Evolutionary conservation across 2,113 vertebrate species (phyloP).

Genomic region (Pedionomus torquatus): DNA sequence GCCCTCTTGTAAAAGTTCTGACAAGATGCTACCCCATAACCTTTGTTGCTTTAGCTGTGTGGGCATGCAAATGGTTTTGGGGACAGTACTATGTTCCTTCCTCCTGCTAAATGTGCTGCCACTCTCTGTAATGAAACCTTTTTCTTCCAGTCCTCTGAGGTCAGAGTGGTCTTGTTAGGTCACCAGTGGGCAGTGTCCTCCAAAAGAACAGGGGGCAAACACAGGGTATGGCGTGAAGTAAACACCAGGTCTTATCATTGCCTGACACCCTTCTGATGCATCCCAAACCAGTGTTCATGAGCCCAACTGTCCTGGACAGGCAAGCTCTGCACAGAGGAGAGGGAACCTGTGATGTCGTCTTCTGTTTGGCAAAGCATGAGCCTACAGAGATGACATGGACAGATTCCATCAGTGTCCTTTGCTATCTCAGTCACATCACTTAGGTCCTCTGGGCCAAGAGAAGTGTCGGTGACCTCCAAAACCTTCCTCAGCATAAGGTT

Average conservation of each 20-base stretch:
- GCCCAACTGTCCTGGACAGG: fast-evolving
- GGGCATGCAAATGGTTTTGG: not conserved
- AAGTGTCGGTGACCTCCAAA: not conserved
- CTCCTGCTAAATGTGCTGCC: not conserved
- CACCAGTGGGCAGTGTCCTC: not conserved
- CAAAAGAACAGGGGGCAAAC: not conserved
- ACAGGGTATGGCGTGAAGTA: not conserved
- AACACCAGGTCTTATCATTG: not conserved
- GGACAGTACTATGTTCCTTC: not conserved
- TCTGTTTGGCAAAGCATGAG: not conserved
- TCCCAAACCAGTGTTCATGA: not conserved
- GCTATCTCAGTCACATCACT: not conserved
- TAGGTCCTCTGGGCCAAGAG: not conserved
- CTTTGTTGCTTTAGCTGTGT: not conserved
- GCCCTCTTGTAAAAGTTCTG: not conserved
- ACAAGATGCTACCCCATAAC: not conserved
- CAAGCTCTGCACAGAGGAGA: fast-evolving
- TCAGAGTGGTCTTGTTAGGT: not conserved
- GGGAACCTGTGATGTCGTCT: fast-evolving
- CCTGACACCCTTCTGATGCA: not conserved
- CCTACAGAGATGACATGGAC: fast-evolving
- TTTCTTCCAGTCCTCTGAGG: not conserved
- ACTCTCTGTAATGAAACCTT: not conserved
- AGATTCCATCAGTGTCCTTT: fast-evolving
- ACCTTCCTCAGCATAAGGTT: not conserved